phyloP scores from a whole-genome alignment of 2,797 vertebrate genomes.

The Carcharodon carcharias region DNA sequence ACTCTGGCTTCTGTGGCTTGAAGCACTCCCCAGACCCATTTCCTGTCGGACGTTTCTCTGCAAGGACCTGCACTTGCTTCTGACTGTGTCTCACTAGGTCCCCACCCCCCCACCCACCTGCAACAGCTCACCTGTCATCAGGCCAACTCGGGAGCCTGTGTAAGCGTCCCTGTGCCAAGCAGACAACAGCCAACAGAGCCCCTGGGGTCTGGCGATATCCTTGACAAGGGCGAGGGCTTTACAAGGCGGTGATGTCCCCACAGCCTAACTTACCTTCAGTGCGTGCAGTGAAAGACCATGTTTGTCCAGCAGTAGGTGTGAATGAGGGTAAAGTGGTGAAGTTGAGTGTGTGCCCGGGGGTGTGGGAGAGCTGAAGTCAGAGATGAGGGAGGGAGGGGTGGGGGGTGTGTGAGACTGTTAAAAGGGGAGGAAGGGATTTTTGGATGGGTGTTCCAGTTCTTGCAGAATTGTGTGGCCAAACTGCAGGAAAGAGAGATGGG shows the following conservation, averaged over 20 bases:
- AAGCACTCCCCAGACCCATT: background rate
- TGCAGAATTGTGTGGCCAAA: background rate
- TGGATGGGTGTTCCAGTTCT: background rate
- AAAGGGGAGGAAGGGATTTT: background rate
- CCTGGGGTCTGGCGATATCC: background rate
- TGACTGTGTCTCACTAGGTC: background rate
- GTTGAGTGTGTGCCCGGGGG: background rate
- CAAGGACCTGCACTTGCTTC: background rate
- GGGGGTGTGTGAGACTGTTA: background rate
- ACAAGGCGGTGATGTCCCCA: no score
- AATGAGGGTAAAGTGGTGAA: background rate
- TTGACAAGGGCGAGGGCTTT: no score
- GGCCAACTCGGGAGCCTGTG: background rate
- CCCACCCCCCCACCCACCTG: no score
- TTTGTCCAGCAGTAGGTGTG: no score
- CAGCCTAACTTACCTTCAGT: no score
- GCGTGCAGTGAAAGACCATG: no score
- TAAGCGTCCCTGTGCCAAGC: background rate
- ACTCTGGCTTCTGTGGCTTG: background rate
- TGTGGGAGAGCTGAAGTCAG: background rate
- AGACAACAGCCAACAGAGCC: background rate
- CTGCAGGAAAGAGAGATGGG: background rate
- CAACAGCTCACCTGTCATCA: background rate
- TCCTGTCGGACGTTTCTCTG: background rate
- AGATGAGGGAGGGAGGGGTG: background rate